phyloP scores from a whole-genome alignment of 2,888 invertebrate species.

The Megalurothrips usitatus region DNA sequence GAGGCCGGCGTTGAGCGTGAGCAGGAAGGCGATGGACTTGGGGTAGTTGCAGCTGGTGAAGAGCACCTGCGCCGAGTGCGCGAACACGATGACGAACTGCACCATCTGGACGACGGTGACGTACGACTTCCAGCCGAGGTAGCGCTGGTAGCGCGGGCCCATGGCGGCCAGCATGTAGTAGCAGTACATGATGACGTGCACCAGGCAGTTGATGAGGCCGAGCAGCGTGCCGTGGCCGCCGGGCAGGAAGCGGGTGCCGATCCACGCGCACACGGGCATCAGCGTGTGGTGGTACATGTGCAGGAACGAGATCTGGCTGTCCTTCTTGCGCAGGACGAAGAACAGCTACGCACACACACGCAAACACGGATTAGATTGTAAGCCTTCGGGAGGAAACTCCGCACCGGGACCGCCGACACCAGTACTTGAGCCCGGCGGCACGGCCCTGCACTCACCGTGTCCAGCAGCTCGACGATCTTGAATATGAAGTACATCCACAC shows the following conservation, averaged over 20 bases:
- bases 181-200: constrained; percentile 85
- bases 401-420: constrained; percentile 30
- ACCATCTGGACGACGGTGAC: constrained; percentile 44
- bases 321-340: constrained; percentile 33
- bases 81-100: constrained; percentile 42
- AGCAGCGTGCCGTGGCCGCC: constrained; percentile 37
- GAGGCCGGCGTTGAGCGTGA: constrained; percentile 44
- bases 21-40: constrained; percentile 40
- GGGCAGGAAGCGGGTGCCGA: constrained; percentile 38
- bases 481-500: constrained; percentile 47
- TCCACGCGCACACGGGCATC: constrained; percentile 39
- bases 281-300: constrained; percentile 39
- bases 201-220: constrained; percentile 75
- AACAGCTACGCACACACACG: constrained; percentile 8
- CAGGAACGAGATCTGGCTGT: constrained; percentile 37
- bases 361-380: not conserved
- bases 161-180: constrained; percentile 84
- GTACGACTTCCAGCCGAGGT: constrained; percentile 44
- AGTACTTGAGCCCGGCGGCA: constrained; percentile 36
- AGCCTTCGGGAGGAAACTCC: not conserved
- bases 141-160: constrained; percentile 78
- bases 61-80: constrained; percentile 42
- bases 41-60: constrained; percentile 43
- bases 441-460: constrained; percentile 48
- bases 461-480: constrained; percentile 51